A percentile compares a stretch with the other conserved stretches of the same genome.
Evolutionary conservation across 2,888 invertebrate genomes (phyloP).

Genomic region (Ophion obscuratus): DNA sequence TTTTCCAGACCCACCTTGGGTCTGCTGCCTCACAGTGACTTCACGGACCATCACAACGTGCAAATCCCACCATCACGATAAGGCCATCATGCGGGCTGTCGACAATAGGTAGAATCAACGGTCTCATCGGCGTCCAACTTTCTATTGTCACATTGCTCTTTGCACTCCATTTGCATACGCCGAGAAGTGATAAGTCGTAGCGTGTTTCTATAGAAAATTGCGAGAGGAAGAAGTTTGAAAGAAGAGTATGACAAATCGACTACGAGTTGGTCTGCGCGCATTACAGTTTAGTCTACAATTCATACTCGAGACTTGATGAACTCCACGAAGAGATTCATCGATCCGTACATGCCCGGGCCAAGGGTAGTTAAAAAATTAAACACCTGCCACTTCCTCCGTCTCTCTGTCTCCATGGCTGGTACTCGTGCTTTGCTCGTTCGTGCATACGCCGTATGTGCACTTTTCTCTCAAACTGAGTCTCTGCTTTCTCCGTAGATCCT

Average conservation of each 20-base stretch:
- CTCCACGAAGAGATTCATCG: constrained; percentile 17
- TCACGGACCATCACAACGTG: too few species aligned
- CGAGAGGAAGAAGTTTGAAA: background rate
- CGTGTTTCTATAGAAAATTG: background rate
- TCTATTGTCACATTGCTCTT: background rate
- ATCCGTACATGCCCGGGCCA: constrained; percentile 13
- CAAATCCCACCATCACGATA: background rate
- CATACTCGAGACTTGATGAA: constrained; percentile 15
- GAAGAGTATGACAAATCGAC: background rate
- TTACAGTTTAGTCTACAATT: constrained; percentile 2
- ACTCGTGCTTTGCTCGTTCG: constrained; percentile 19
- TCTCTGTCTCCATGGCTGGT: background rate
- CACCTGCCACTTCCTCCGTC: constrained; percentile 64
- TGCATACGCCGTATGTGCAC: constrained; percentile 10
- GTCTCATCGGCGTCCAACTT: background rate
- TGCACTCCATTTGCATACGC: too few species aligned
- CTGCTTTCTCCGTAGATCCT: constrained; percentile 52
- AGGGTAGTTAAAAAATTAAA: constrained; percentile 67
- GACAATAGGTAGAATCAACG: background rate
- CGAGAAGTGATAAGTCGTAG: background rate
- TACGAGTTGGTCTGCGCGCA: background rate
- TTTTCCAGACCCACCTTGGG: background rate
- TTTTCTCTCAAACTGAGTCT: constrained; percentile 17
- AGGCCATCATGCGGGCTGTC: background rate
- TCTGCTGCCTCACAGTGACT: too few species aligned